Evolutionary conservation across 2,113 vertebrate species (phyloP), one percentile per base, ranked within the genome.

Genomic region (Chaetorhynchus papuensis): DNA sequence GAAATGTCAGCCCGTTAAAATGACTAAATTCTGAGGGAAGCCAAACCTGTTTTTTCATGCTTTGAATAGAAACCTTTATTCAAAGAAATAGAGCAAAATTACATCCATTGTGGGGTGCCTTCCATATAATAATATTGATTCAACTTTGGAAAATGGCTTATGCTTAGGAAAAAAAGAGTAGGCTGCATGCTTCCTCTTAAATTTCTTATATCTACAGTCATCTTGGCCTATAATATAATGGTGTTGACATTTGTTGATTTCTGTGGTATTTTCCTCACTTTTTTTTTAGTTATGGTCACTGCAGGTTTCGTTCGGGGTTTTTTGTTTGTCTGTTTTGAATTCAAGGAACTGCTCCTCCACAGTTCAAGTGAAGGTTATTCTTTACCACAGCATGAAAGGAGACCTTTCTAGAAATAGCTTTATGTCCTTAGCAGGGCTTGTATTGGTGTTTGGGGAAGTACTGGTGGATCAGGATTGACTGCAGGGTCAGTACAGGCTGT

Each of bases 251-350:
- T 37, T 70, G 30, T 60, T 56, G 30, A 31, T 79, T 87, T 71
- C 35, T 80, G 50, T 13, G 3, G 0, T 1, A 35, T 52, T 44
- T 59, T 26, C 20, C 1, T 57, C 6, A 15, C 2, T 31, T 3
- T 42, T 22, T 21, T 61, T 53, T 87, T 19, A 4, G 27, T 7
- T 7, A 2, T 64, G 10, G 18, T 49, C 4, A 2, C 30, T 65
- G 17, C 64, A 49, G n/a, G 11, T 22, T 39, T 53, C 27, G 33
- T 31, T 15, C n/a, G 30, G 31, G 13, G 0, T 4, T 42, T 59
- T 53, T 74, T 74, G 31, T 57, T 72, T 57, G 14, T 17, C 60
- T 37, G 1, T 47, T 69, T 60, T 78, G 26, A 69, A 33, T 57
- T 71, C n/a, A 33, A 47, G 24, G 23, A 83, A 14, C 44, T 77